Evolutionary conservation across 2,888 invertebrate species (phyloP).

Genomic region (Pristionchus mayeri): DNA sequence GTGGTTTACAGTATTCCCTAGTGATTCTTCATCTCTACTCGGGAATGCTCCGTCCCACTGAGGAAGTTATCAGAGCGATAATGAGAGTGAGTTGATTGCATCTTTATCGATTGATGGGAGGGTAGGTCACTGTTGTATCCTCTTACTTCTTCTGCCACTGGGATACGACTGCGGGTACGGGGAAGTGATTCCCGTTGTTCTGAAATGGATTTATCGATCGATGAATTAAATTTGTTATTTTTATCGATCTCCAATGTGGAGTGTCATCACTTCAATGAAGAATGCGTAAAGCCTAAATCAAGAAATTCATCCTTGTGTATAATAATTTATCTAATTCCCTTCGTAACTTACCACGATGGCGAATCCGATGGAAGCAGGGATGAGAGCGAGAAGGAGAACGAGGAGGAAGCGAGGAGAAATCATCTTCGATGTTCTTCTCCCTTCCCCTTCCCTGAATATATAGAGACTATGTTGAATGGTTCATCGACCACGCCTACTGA

Average conservation of each 20-base stretch:
- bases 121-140: background rate
- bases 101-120: background rate
- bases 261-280: background rate
- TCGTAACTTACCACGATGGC: background rate
- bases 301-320: background rate
- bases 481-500: constrained; percentile 3
- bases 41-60: constrained; percentile 11
- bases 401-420: background rate
- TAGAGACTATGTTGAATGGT: background rate
- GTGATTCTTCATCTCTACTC: constrained; percentile 32
- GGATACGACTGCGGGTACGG: background rate
- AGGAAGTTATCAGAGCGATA: background rate
- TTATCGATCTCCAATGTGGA: background rate
- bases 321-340: background rate
- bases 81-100: background rate
- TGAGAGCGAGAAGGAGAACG: background rate
- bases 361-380: background rate
- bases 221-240: background rate
- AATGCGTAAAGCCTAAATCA: background rate
- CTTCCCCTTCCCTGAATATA: background rate
- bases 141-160: constrained; percentile 19
- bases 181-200: background rate
- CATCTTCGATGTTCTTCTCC: background rate
- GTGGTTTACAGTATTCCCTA: constrained; percentile 12
- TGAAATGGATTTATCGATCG: background rate